These are phyloP conservation scores for Portevinia maculata DNA, from an alignment of 2,888 invertebrate species.

Conservation along the genomic window DNA sequence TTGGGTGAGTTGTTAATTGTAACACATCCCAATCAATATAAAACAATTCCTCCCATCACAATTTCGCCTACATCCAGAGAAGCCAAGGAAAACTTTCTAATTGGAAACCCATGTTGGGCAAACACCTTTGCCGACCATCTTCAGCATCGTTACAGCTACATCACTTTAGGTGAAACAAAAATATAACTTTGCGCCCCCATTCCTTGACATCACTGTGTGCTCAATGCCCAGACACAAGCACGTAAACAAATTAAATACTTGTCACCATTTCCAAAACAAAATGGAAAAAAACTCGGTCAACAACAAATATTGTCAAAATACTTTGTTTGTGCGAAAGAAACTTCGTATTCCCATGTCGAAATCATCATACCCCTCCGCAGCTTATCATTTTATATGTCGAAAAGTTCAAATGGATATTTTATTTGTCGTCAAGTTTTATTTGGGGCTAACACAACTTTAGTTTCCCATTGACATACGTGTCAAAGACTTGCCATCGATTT, in stretches of 20 bases:
- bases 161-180: slow-evolving; percentile 39
- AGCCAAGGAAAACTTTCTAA: slow-evolving; percentile 57
- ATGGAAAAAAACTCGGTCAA: slow-evolving; percentile 35
- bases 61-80: background rate
- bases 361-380: slow-evolving; percentile 7
- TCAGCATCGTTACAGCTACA: slow-evolving; percentile 40
- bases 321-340: slow-evolving; percentile 56
- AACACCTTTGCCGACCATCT: slow-evolving; percentile 33
- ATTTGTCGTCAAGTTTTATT: slow-evolving; percentile 32
- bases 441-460: slow-evolving; percentile 45
- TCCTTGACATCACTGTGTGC: background rate
- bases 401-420: slow-evolving; percentile 66
- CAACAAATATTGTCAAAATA: slow-evolving; percentile 65
- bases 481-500: slow-evolving; percentile 60
- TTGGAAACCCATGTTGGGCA: slow-evolving; percentile 65
- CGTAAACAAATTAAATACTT: slow-evolving; percentile 77
- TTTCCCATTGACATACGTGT: slow-evolving; percentile 53
- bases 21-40: slow-evolving; percentile 45
- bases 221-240: slow-evolving; percentile 36
- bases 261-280: slow-evolving; percentile 69
- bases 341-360: slow-evolving; percentile 48
- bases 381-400: slow-evolving; percentile 19
- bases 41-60: slow-evolving; percentile 37
- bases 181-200: background rate
- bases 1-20: slow-evolving; percentile 39